Evolutionary conservation across 2,888 invertebrate species (phyloP).

Genomic region (Caenorhabditis sp.): DNA sequence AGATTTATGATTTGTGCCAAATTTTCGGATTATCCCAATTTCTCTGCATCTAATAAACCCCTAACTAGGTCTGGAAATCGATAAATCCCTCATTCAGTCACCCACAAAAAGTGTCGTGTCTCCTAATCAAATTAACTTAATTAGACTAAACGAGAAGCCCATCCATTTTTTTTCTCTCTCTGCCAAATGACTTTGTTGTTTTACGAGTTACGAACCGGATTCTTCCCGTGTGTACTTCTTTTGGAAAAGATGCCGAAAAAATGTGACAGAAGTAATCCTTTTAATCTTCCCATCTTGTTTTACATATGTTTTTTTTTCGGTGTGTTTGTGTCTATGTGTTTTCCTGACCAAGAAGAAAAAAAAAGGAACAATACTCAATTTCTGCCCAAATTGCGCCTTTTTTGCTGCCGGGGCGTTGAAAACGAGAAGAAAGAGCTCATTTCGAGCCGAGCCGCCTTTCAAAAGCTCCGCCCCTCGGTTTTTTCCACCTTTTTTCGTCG

Average conservation of each 20-base stretch:
- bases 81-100: too few relatives aligned
- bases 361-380: constrained; percentile 1
- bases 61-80: too few relatives aligned
- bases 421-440: too few relatives aligned
- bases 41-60: too few relatives aligned
- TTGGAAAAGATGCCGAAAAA: too few relatives aligned
- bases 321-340: neutral
- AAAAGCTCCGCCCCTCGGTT: neutral
- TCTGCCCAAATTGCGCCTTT: neutral
- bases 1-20: too few relatives aligned
- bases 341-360: neutral
- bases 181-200: neutral
- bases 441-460: neutral
- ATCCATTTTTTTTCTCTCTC: neutral
- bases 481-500: neutral
- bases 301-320: neutral
- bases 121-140: neutral
- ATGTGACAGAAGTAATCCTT: neutral
- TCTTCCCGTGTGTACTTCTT: neutral
- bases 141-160: neutral
- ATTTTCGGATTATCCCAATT: neutral
- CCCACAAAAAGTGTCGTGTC: neutral
- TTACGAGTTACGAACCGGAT: neutral
- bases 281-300: neutral
- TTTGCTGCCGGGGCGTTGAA: too few relatives aligned